Evolutionary conservation across 2,113 vertebrate genomes (phyloP).

Genomic region (Speoplatyrhinus poulsoni): DNA sequence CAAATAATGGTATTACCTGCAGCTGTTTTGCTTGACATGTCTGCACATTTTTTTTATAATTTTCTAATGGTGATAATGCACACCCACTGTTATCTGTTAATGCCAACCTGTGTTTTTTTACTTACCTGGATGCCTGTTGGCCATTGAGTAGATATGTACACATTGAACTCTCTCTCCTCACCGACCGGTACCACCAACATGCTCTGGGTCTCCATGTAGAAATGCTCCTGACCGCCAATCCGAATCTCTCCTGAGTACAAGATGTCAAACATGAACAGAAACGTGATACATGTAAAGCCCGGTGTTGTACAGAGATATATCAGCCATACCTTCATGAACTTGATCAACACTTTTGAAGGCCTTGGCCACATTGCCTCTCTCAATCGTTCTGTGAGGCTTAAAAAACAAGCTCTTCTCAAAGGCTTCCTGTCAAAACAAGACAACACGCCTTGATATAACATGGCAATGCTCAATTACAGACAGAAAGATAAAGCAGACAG

Average conservation of each 20-base stretch:
- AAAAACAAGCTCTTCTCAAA: constrained; percentile 70
- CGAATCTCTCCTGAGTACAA: constrained; percentile 73
- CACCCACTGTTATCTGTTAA: background rate
- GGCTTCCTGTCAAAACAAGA: constrained; percentile 67
- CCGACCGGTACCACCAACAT: constrained; percentile 80
- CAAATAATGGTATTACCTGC: too few relatives aligned
- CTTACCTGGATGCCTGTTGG: constrained; percentile 75
- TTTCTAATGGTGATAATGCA: too few relatives aligned
- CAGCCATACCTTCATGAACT: constrained; percentile 62
- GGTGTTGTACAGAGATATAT: background rate
- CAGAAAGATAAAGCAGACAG: background rate
- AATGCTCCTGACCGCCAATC: constrained; percentile 84
- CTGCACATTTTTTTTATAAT: too few relatives aligned
- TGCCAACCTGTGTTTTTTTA: background rate
- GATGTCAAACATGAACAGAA: background rate
- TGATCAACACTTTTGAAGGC: constrained; percentile 60
- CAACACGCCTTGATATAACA: background rate
- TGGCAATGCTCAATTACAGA: background rate
- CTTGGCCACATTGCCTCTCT: constrained; percentile 60
- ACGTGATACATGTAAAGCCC: too few relatives aligned
- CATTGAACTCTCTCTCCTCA: constrained; percentile 80
- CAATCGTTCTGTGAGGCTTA: constrained; percentile 50
- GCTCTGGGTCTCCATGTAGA: constrained; percentile 88
- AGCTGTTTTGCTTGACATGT: too few relatives aligned
- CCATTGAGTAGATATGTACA: constrained; percentile 80